Conservation (phyloP, 2,888 invertebrate genomes). For the Trichopria drosophilae region DNA sequence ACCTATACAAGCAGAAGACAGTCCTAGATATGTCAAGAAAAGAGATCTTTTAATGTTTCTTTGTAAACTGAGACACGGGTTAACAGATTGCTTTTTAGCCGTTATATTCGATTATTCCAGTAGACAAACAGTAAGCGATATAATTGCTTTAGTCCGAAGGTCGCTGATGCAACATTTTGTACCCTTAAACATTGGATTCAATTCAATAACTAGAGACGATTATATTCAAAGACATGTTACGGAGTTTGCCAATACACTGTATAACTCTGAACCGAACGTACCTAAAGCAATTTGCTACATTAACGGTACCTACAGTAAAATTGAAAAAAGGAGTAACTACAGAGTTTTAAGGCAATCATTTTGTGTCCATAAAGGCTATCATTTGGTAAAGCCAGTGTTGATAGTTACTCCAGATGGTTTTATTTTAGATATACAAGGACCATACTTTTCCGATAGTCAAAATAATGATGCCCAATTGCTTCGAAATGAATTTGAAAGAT, state of each 20-base stretch:
- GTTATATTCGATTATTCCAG: not conserved
- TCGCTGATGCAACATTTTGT: conserved; percentile 29
- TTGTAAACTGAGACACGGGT: conserved; percentile 19
- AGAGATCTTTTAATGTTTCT: conserved; percentile 8
- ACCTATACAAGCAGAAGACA: conserved; percentile 8
- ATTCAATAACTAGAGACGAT: conserved; percentile 26
- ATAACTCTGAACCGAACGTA: conserved; percentile 11
- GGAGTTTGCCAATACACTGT: conserved; percentile 14
- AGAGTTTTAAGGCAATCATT: conserved; percentile 14
- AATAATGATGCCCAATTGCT: no score
- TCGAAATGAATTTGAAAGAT: no score
- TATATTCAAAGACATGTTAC: no score
- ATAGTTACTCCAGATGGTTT: not conserved
- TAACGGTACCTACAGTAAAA: conserved; percentile 19
- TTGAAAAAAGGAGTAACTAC: conserved; percentile 14
- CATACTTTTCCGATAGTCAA: no score
- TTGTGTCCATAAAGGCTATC: conserved; percentile 19
- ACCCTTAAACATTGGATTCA: conserved; percentile 27
- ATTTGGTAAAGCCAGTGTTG: conserved; percentile 25
- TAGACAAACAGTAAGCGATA: not conserved
- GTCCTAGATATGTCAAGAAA: conserved; percentile 15
- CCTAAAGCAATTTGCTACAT: conserved; percentile 17
- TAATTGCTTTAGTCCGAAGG: conserved; percentile 3
- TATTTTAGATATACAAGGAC: conserved; percentile 10
- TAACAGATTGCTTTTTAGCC: conserved; percentile 2